Conservation (phyloP, 1,140 invertebrate genomes). For the Catajapyx aquilonaris region DNA sequence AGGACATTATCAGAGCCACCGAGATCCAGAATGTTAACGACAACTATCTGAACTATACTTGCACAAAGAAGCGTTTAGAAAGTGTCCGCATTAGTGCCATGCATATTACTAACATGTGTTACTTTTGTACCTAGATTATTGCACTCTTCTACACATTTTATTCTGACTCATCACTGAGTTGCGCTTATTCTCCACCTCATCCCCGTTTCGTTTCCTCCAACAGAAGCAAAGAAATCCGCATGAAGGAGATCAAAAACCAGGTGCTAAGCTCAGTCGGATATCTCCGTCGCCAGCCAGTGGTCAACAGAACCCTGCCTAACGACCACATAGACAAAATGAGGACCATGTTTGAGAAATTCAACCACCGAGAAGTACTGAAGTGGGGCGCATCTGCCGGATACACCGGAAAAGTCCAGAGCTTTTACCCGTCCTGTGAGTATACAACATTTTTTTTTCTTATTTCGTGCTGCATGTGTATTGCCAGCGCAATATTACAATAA, state of each 20-base stretch:
- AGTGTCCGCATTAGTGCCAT: too few species aligned
- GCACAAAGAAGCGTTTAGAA: too few species aligned
- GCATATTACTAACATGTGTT: too few species aligned
- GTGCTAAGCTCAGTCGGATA: neutral
- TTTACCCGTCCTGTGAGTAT: neutral
- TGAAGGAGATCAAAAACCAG: neutral
- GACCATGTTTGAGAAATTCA: neutral
- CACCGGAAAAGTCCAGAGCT: neutral
- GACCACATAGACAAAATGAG: neutral
- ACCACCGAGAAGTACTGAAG: neutral
- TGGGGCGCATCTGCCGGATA: neutral
- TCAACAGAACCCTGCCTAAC: neutral
- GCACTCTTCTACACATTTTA: too few species aligned
- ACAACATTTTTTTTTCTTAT: neutral
- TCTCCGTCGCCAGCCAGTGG: neutral
- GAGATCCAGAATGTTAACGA: too few species aligned
- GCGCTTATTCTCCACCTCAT: too few species aligned
- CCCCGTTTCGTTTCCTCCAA: neutral
- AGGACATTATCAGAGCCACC: too few species aligned
- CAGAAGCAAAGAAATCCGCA: neutral
- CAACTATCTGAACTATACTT: too few species aligned
- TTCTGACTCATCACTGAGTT: too few species aligned
- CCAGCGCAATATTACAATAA: too few species aligned
- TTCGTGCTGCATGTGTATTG: neutral
- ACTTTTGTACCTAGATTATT: too few species aligned